These are phyloP conservation scores for Catocala fraxini DNA, from an alignment of 2,888 invertebrate genomes.

Conservation along the genomic window DNA sequence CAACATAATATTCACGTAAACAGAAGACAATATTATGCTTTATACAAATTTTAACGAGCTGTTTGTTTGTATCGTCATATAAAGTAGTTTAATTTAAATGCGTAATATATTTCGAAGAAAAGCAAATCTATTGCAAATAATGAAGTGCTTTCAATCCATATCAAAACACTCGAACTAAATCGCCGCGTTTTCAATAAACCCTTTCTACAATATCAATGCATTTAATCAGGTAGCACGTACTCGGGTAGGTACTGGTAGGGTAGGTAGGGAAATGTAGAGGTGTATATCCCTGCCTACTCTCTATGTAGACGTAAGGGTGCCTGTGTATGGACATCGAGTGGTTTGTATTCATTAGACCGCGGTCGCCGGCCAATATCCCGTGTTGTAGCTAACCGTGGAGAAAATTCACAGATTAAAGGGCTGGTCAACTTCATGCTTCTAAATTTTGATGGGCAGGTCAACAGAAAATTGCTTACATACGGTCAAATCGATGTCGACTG, in stretches of 20 bases:
- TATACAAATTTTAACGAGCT: too few relatives aligned
- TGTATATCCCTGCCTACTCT: background rate
- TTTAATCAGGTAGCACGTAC: slow-evolving; percentile 33
- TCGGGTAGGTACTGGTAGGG: slow-evolving; percentile 4
- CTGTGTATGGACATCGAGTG: slow-evolving; percentile 51
- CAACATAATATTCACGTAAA: too few relatives aligned
- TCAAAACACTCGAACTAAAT: background rate
- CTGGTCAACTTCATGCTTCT: background rate
- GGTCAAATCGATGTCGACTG: too few relatives aligned
- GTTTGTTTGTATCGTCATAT: too few relatives aligned
- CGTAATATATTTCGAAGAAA: too few relatives aligned
- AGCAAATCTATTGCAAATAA: background rate
- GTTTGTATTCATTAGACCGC: slow-evolving; percentile 64
- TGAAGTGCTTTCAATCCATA: background rate
- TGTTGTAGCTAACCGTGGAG: slow-evolving; percentile 15
- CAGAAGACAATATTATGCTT: too few relatives aligned
- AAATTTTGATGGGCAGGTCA: too few relatives aligned
- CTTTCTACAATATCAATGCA: slow-evolving; percentile 35
- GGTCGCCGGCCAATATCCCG: slow-evolving; percentile 38
- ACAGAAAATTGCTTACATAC: too few relatives aligned
- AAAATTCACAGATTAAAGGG: slow-evolving; percentile 25
- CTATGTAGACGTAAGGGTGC: slow-evolving; percentile 2
- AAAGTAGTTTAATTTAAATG: too few relatives aligned
- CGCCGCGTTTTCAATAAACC: slow-evolving; percentile 10
- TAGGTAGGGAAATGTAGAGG: background rate